Evolutionary conservation across 2,797 vertebrate species (phyloP).

Genomic region (Hoplostethus atlanticus): DNA sequence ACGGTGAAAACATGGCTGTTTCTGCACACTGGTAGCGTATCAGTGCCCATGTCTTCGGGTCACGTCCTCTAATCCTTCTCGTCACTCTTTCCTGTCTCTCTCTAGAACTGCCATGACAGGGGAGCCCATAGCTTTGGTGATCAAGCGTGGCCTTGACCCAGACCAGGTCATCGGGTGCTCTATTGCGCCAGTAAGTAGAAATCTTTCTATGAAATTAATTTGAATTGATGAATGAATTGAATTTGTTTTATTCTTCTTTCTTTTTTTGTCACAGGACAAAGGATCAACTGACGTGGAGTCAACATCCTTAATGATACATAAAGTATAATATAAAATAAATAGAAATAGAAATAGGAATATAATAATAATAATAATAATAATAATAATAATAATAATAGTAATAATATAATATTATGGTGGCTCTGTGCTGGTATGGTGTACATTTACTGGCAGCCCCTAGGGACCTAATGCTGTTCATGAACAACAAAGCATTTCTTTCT

Average conservation of each 20-base stretch:
- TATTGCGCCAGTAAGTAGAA: conserved; percentile 41
- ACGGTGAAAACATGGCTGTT: conserved; percentile 40
- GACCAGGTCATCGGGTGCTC: not conserved
- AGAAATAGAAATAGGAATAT: not conserved
- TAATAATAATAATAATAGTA: too few species aligned
- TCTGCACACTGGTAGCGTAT: conserved; percentile 5
- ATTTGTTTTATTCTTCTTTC: not conserved
- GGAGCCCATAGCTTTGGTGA: conserved; percentile 36
- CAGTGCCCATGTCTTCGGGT: not conserved
- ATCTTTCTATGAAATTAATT: not conserved
- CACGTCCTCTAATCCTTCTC: too few species aligned
- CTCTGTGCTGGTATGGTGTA: conserved; percentile 10
- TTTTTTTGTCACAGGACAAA: conserved; percentile 43
- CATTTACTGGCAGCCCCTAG: conserved; percentile 35
- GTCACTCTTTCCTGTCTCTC: conserved; percentile 34
- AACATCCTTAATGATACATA: not conserved
- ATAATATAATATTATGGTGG: not conserved
- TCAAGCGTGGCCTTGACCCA: conserved; percentile 17
- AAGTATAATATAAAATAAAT: not conserved
- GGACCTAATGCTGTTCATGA: not conserved
- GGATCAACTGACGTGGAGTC: conserved; percentile 60
- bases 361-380: too few species aligned
- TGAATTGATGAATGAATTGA: not conserved
- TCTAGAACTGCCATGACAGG: conserved; percentile 43
- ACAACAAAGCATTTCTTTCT: not conserved